Conservation (phyloP, 2,113 vertebrate genomes). For the Notarius lentiginosus region DNA sequence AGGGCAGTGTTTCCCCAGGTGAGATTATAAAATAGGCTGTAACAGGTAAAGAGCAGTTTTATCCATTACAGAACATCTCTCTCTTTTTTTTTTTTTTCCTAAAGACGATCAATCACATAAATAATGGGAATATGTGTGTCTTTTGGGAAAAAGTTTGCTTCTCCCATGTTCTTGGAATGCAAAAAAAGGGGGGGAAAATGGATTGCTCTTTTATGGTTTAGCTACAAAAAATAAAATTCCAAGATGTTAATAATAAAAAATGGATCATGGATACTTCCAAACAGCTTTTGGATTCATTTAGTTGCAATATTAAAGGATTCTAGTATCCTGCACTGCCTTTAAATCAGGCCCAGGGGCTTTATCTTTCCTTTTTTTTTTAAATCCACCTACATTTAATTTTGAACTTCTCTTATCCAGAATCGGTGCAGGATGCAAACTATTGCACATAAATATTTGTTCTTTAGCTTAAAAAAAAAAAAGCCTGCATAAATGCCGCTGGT, state of each 20-base stretch:
- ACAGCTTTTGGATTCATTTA: background rate
- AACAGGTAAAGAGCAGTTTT: background rate
- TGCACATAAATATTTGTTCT: background rate
- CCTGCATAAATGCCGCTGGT: no score
- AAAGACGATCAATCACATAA: background rate
- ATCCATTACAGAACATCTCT: background rate
- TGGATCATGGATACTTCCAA: background rate
- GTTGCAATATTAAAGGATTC: background rate
- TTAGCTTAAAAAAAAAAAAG: no score
- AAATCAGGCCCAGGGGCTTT: background rate
- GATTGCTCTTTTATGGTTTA: no score
- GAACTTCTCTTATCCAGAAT: background rate
- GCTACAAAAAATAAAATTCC: no score
- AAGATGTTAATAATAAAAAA: background rate
- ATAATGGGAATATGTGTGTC: background rate
- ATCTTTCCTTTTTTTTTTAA: background rate
- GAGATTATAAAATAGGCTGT: background rate
- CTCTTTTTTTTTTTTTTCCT: no score
- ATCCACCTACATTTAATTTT: background rate
- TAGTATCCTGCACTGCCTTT: background rate
- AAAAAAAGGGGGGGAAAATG: background rate
- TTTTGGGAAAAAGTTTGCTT: background rate
- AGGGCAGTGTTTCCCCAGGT: slow-evolving; percentile 2
- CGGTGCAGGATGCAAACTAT: background rate
- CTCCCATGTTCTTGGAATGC: background rate